Percentiles rank a stretch among this genome's conserved stretches.
Conservation (phyloP, 2,888 invertebrate genomes). For the Nomada fabriciana region DNA sequence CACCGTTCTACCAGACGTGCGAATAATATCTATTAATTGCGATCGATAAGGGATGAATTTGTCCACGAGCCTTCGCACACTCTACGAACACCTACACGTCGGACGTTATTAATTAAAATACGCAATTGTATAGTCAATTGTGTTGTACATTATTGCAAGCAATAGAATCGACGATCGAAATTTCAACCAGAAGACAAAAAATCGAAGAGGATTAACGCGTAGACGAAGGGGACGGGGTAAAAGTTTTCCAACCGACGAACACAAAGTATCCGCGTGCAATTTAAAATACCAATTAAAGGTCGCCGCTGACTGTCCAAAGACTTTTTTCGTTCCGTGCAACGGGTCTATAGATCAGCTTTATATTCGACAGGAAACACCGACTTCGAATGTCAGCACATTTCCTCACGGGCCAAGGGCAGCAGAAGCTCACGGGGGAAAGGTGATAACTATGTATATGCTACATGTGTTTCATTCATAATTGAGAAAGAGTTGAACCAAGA, state of each 20-base stretch:
- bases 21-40: background rate
- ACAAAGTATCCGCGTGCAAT: background rate
- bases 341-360: conserved; percentile 28
- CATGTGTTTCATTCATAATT: conserved; percentile 66
- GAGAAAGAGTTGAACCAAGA: conserved; percentile 45
- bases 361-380: conserved; percentile 5
- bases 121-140: no score
- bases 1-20: background rate
- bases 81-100: background rate
- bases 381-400: conserved; percentile 52
- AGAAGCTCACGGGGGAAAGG: conserved; percentile 28
- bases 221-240: background rate
- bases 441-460: conserved; percentile 46
- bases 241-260: background rate
- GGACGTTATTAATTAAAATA: no score
- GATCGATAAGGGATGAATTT: background rate
- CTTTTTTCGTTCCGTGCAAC: conserved; percentile 12
- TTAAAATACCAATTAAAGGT: background rate
- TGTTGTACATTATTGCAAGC: no score
- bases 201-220: background rate
- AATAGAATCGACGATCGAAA: no score
- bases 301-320: background rate
- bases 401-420: conserved; percentile 54
- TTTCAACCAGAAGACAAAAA: background rate
- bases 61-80: background rate